These are phyloP conservation scores for Corythornis madagascariensis DNA, from an alignment of 2,113 vertebrate genomes.

Conservation along the genomic window DNA sequence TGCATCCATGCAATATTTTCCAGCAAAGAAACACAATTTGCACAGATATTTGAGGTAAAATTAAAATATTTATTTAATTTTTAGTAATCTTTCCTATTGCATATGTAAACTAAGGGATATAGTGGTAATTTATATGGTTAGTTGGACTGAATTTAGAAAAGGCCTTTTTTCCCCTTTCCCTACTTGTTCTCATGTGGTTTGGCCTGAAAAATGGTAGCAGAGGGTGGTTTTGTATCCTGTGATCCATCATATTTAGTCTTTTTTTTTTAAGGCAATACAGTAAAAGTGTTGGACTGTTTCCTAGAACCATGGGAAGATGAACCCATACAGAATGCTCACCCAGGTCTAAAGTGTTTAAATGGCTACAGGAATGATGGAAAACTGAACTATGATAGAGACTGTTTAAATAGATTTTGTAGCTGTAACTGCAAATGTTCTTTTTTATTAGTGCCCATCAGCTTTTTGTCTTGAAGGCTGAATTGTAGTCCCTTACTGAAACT, in stretches of 20 bases:
- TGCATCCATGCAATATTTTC: slow-evolving; percentile 98
- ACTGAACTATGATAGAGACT: background rate
- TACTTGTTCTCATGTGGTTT: background rate
- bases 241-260: background rate
- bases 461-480: background rate
- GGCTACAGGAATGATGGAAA: background rate
- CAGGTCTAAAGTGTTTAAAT: background rate
- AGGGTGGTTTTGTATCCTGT: background rate
- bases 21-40: slow-evolving; percentile 97
- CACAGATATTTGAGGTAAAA: slow-evolving; percentile 97
- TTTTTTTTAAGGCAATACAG: background rate
- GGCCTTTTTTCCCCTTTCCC: background rate
- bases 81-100: background rate
- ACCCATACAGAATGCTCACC: background rate
- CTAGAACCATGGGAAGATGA: background rate
- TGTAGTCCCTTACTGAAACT: background rate
- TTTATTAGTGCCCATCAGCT: background rate
- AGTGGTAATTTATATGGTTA: background rate
- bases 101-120: background rate
- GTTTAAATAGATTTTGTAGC: background rate
- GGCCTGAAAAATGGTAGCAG: background rate
- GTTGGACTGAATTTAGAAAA: background rate
- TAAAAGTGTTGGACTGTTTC: background rate
- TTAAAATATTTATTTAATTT: background rate
- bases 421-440: background rate